Evolutionary conservation across 2,113 vertebrate species (phyloP).

Genomic region (Channa argus): DNA sequence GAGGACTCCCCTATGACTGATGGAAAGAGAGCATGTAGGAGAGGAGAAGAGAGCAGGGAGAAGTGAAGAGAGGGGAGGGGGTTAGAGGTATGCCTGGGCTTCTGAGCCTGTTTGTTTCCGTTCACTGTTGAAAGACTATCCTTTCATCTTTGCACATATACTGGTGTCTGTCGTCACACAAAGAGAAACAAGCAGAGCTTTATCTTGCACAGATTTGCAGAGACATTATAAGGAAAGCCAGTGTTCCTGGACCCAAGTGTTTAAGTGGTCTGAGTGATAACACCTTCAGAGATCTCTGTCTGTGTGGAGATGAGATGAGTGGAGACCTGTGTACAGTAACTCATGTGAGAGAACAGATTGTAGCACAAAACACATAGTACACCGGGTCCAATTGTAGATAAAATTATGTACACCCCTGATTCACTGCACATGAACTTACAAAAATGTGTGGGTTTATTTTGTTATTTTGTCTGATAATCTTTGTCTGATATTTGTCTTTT

Average conservation of each 20-base stretch:
- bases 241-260: slow-evolving; percentile 36
- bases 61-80: slow-evolving; percentile 39
- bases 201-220: slow-evolving; percentile 69
- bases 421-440: background rate
- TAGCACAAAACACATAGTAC: background rate
- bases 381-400: slow-evolving; percentile 34
- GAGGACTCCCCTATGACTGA: slow-evolving; percentile 69
- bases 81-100: slow-evolving; percentile 37
- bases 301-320: slow-evolving; percentile 13
- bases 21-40: slow-evolving; percentile 52
- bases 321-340: slow-evolving; percentile 19
- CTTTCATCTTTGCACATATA: slow-evolving; percentile 71
- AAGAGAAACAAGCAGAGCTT: slow-evolving; percentile 52
- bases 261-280: slow-evolving; percentile 72
- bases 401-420: background rate
- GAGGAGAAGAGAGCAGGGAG: slow-evolving; percentile 3
- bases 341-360: slow-evolving; percentile 25
- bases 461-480: too few relatives aligned
- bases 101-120: slow-evolving; percentile 73
- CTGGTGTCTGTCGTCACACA: slow-evolving; percentile 69
- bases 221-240: slow-evolving; percentile 45
- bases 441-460: too few relatives aligned
- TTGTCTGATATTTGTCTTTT: too few relatives aligned
- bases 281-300: slow-evolving; percentile 54
- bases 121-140: slow-evolving; percentile 68